Conservation (phyloP, 2,113 vertebrate species). For the Phaetusa simplex region DNA sequence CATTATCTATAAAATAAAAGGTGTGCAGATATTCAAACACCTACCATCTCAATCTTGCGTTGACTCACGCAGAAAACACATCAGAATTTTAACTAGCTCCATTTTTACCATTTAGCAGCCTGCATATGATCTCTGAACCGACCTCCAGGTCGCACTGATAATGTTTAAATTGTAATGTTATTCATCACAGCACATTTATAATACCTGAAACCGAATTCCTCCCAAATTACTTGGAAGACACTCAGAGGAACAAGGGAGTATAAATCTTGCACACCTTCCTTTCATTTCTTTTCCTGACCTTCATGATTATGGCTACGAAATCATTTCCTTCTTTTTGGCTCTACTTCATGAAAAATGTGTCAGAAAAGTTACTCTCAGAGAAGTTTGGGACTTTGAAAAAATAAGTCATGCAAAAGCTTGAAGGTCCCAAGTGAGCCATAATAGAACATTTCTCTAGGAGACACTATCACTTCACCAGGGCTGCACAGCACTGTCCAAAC, state of each 20-base stretch:
- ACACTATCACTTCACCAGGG: background rate
- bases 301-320: background rate
- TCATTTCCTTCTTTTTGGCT: background rate
- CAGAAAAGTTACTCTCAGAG: background rate
- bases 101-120: background rate
- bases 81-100: constrained; percentile 9
- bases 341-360: background rate
- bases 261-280: background rate
- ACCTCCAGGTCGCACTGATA: background rate
- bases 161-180: background rate
- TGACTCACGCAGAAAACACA: constrained; percentile 1
- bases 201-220: background rate
- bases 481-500: background rate
- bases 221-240: background rate
- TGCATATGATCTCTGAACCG: background rate
- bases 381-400: background rate
- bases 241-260: background rate
- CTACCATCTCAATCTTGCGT: background rate
- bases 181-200: background rate
- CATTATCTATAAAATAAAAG: constrained; percentile 52
- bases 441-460: background rate
- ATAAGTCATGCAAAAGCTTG: background rate
- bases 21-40: constrained; percentile 6
- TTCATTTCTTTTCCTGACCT: background rate
- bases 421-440: background rate